Base-by-base conservation (phyloP, 1,140 invertebrate genomes). In the Drosophila bipectinata region DNA sequence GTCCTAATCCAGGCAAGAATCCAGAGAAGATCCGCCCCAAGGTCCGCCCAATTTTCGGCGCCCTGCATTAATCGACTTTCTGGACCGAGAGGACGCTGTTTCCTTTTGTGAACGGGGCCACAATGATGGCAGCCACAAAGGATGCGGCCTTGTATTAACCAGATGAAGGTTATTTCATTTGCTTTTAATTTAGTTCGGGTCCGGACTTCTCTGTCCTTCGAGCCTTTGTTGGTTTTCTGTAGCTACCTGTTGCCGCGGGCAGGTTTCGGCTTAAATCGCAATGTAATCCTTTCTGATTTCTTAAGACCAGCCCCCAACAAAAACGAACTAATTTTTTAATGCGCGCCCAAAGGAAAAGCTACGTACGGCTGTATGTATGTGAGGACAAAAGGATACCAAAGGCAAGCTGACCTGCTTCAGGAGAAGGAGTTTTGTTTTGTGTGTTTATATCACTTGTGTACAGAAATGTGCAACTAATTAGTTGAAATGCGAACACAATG, bases 81-180 rank as follows among this genome's bases (percentile, higher is more conserved):
- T 51, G 74, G 60, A 8, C 30, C 49, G 44, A 60, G 32, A 24
- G 32, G 41, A 4, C 2, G 41, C 10, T 30, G n/a, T 37, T 54
- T 56, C 14, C 45, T 47, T 66, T 82, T 82, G 63, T 71, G 53
- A 37, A 14, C 28, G 15, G 15, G 32, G 15, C 49, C 73, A 84
- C 82, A 85, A 85, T 67, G 77, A 45, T 45, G 21, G 41, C 21
- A 45, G 57, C 54, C 54, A 78, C 81, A 85, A 84, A 81, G 64
- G 68, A 53, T 48, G 41, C 59, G 61, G 48, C 45, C 55, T 45
- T 68, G 59, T 77, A 87, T 87, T 85, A 87, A 77, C 61, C 77
- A 77, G 74, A 54, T 71, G 82, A 71, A 78, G 74, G 82, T 87
- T 85, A 81, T 85, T 87, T 82, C 78, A 87, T 87, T 87, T 87